Base-by-base conservation (phyloP, 1,140 invertebrate species). In the Brachionus manjavacas region DNA sequence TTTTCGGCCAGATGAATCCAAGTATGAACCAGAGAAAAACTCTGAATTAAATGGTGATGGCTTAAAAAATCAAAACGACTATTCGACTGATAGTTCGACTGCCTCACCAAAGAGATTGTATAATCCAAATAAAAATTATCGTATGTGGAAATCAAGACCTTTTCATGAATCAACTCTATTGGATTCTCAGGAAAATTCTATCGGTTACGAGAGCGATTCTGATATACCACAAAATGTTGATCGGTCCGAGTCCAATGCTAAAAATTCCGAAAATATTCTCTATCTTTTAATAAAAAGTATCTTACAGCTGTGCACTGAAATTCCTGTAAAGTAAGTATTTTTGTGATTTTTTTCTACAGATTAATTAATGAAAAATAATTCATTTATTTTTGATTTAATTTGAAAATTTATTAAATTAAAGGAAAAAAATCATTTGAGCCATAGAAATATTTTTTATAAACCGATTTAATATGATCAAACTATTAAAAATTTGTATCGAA, bases 141-240 rank as follows among this genome's bases (percentile, higher is more conserved):
- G 41, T 12, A 41, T 20, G 31, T 23, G 31, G 4, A 76, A 76
- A 76, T 25, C 39, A 23, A 76, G 20, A 49, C 14, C 14, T 49
- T 52, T 14, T 14, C 41, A 76, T 49, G 72, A 76, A 8, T 46
- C 41, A 28, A 49, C 41, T 52, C 25, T 76, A 4, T 2, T 49
- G 8, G 72, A 76, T 49, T 76, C 72, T 25, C 72, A 76, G 41
- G 72, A 76, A 46, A 76, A 76, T 49, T 76, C 72, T 12, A 49
- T 76, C 2, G 72, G 46, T 28, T 23, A 76, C 49, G 72, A 76
- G 4, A 76, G 72, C 52, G 72, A 76, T 49, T 25, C 23, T 49
- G 72, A 76, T 20, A 14, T 12, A 23, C n/a, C 25, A 49, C 25
- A 31, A 46, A 76, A 49, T 46, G 12, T 12, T 25, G 14, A 72